These are phyloP conservation scores for Mimas tiliae DNA, from an alignment of 2,888 invertebrate species.

Conservation along the genomic window DNA sequence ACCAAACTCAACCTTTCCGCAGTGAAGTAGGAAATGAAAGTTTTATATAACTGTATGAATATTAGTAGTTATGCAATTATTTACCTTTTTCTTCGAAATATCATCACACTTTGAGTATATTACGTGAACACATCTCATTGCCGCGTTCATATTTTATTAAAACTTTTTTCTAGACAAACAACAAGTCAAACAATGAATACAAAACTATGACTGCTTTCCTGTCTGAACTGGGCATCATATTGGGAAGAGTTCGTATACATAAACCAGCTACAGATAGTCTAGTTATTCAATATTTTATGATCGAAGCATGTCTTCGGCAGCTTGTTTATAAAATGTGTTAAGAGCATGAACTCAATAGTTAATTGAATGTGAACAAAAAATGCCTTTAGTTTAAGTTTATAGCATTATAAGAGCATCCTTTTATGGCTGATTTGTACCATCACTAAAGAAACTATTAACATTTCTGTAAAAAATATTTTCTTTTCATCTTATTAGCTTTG, in stretches of 20 bases:
- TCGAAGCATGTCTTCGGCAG: neutral
- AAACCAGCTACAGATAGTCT: no score
- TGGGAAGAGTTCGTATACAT: no score
- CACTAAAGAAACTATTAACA: neutral
- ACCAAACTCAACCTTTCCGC: neutral
- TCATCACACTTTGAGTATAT: no score
- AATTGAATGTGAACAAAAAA: neutral
- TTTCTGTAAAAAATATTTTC: neutral
- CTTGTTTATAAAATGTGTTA: neutral
- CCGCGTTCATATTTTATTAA: no score
- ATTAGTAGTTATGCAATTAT: neutral
- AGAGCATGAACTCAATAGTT: neutral
- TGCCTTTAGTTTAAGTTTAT: neutral
- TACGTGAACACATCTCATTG: no score
- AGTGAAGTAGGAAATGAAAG: neutral
- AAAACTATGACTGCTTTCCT: no score
- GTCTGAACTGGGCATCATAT: no score
- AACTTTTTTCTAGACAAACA: no score
- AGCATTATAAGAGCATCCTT: neutral
- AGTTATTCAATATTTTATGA: neutral
- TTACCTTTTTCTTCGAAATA: neutral
- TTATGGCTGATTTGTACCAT: neutral
- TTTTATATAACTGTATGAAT: conserved; percentile 3
- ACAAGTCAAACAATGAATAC: no score
- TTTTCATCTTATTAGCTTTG: neutral